Evolutionary conservation across 2,797 vertebrate species (phyloP).

Genomic region (Darevskia nairensis): DNA sequence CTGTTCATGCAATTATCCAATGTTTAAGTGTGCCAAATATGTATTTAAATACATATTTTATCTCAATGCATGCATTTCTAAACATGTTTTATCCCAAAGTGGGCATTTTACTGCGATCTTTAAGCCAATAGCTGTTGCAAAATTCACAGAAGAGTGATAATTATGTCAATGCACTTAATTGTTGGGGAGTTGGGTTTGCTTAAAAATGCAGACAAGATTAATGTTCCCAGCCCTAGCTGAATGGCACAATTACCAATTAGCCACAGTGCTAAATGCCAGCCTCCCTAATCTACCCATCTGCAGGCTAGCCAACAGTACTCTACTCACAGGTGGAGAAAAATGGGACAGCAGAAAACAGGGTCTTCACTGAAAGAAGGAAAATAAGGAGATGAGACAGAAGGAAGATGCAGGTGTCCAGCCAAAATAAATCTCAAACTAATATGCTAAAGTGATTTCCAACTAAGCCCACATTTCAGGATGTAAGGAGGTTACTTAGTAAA

Average conservation of each 20-base stretch:
- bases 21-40: too few relatives aligned
- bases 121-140: neutral
- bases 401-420: neutral
- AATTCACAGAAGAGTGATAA: neutral
- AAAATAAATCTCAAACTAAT: neutral
- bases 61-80: too few relatives aligned
- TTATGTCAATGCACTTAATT: neutral
- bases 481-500: neutral
- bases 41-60: too few relatives aligned
- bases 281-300: conserved; percentile 10
- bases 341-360: conserved; percentile 36
- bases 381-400: conserved; percentile 32
- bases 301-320: conserved; percentile 5
- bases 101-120: neutral
- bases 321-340: conserved; percentile 41
- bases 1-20: too few relatives aligned
- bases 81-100: neutral
- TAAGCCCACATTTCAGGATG: neutral
- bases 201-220: too few relatives aligned
- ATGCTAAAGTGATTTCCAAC: neutral
- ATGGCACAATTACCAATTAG: neutral
- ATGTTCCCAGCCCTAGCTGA: neutral
- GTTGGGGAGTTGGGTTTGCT: too few relatives aligned
- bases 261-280: neutral
- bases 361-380: conserved; percentile 42